These are phyloP conservation scores for Keiferia lycopersicella DNA, from an alignment of 2,888 invertebrate genomes.

Conservation along the genomic window DNA sequence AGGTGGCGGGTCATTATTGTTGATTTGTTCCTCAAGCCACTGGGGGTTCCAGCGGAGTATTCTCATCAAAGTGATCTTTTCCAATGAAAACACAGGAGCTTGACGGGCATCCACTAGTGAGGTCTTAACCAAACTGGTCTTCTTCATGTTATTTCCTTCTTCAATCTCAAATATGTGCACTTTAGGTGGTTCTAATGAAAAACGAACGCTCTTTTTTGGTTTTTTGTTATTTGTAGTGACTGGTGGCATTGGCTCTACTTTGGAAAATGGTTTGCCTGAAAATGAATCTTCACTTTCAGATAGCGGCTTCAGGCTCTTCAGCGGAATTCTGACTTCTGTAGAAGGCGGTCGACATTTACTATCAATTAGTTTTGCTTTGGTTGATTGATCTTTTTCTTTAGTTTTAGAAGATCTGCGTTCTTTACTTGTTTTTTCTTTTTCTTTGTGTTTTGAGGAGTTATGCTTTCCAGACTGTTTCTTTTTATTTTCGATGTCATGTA, in stretches of 20 bases:
- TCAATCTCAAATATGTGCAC: conserved; percentile 63
- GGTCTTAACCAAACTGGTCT: conserved; percentile 59
- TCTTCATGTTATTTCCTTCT: conserved; percentile 66
- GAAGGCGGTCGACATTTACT: conserved; percentile 18
- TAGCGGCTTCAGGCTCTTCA: conserved; percentile 55
- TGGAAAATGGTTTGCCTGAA: conserved; percentile 59
- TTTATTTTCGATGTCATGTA: conserved; percentile 33
- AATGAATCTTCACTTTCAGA: conserved; percentile 48
- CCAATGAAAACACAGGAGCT: conserved; percentile 58
- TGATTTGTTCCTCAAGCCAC: conserved; percentile 83
- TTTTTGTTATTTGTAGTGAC: conserved; percentile 38
- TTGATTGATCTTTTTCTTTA: conserved; percentile 27
- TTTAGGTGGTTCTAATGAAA: conserved; percentile 53
- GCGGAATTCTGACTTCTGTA: conserved; percentile 46
- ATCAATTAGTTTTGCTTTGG: conserved; percentile 22
- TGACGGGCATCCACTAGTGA: conserved; percentile 52
- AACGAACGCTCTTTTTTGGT: conserved; percentile 59
- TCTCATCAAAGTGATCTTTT: conserved; percentile 76
- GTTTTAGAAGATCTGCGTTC: conserved; percentile 19
- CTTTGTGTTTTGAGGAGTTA: conserved; percentile 30
- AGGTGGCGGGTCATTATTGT: conserved; percentile 76
- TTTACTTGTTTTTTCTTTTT: conserved; percentile 32
- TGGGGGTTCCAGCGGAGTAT: conserved; percentile 85
- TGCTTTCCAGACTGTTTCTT: conserved; percentile 33
- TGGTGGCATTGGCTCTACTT: conserved; percentile 53